Evolutionary conservation across 2,888 invertebrate genomes (phyloP).

Genomic region (Papilio gigon): DNA sequence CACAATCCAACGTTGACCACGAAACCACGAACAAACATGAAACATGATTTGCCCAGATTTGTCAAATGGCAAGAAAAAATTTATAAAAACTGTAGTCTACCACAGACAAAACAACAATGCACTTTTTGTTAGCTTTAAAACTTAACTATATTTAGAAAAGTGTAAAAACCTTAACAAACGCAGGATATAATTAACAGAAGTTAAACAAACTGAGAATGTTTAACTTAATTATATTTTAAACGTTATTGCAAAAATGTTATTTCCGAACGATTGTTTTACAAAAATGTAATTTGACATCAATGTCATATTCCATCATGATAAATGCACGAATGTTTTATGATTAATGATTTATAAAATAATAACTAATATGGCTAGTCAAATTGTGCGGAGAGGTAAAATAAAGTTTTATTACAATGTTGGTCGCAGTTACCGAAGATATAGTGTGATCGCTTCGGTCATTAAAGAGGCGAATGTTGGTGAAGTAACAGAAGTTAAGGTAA

Average conservation of each 20-base stretch:
- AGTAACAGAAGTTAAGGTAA: conserved; percentile 70
- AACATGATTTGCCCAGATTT: conserved; percentile 55
- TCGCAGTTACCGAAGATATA: conserved; percentile 54
- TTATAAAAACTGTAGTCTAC: neutral
- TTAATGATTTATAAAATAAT: neutral
- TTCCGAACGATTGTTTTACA: neutral
- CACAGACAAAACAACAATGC: conserved; percentile 46
- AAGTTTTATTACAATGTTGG: conserved; percentile 43
- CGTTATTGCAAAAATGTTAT: neutral
- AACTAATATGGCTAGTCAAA: conserved; percentile 53
- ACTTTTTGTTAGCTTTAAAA: neutral
- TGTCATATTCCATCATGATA: neutral
- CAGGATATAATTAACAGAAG: neutral
- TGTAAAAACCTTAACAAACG: no score
- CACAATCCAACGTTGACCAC: conserved; percentile 47
- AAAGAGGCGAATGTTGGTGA: conserved; percentile 67
- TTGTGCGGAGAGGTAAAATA: conserved; percentile 45
- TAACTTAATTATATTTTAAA: neutral
- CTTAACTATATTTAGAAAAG: no score
- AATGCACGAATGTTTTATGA: neutral
- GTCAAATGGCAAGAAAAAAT: conserved; percentile 56
- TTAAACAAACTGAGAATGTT: neutral
- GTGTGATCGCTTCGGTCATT: conserved; percentile 66
- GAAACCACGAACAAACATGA: conserved; percentile 50
- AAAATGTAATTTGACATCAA: neutral